Conservation (phyloP, 92 coral and sea anemone genomes). For the Epizoanthus rinbou region DNA sequence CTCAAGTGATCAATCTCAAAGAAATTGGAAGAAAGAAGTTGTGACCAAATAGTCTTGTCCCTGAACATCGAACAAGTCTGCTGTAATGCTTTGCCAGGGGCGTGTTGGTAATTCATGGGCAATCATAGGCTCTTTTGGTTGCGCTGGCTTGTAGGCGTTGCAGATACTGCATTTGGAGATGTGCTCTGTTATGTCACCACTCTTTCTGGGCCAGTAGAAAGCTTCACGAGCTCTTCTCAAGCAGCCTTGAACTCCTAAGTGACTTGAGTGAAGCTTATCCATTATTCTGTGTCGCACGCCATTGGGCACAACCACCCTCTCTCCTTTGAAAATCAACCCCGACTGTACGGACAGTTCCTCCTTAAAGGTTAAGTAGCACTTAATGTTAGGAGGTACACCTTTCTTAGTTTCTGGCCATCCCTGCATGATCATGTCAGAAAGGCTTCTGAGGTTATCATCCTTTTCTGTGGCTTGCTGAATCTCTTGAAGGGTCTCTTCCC, state of each 20-base stretch:
- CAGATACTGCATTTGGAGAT: slow-evolving; percentile 46
- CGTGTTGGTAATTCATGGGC: not conserved
- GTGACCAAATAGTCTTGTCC: slow-evolving; percentile 39
- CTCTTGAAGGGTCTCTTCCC: slow-evolving; percentile 18
- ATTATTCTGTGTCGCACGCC: slow-evolving; percentile 34
- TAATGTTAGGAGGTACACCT: not conserved
- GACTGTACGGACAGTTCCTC: slow-evolving; percentile 44
- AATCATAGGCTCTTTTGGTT: slow-evolving; percentile 42
- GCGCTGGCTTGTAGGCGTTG: slow-evolving; percentile 47
- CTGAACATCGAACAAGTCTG: slow-evolving; percentile 35
- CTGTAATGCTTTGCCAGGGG: slow-evolving; percentile 36
- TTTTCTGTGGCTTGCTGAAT: not conserved
- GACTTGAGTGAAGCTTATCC: slow-evolving; percentile 46
- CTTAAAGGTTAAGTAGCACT: slow-evolving; percentile 23
- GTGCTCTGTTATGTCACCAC: slow-evolving; percentile 28
- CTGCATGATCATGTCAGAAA: not conserved
- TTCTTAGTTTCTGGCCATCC: slow-evolving; percentile 29
- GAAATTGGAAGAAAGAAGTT: slow-evolving; percentile 38
- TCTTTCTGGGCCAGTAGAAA: slow-evolving; percentile 53
- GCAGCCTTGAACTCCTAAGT: slow-evolving; percentile 46
- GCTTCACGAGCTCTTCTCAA: slow-evolving; percentile 50
- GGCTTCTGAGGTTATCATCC: not conserved
- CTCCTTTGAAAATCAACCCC: slow-evolving; percentile 44
- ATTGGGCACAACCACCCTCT: slow-evolving; percentile 46
- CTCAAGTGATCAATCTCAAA: slow-evolving; percentile 38